Conservation (phyloP, 2,113 vertebrate species). For the Amphilophus citrinellus region DNA sequence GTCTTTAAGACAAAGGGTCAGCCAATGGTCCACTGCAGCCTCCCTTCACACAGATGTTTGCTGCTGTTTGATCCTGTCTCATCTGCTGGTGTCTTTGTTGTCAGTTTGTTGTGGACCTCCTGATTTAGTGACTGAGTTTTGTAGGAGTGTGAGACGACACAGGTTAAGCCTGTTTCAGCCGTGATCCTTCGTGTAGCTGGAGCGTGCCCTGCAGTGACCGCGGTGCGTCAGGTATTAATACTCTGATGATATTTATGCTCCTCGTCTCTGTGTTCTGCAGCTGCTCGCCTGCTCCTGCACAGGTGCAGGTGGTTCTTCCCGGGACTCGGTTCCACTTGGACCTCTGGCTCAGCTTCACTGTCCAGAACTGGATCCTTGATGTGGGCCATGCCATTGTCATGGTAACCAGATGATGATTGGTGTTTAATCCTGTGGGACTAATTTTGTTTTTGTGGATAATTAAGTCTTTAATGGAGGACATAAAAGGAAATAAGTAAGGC, state of each 20-base stretch:
- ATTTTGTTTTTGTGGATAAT: too few relatives aligned
- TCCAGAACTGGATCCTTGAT: constrained; percentile 92
- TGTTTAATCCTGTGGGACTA: neutral
- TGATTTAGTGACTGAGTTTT: too few relatives aligned
- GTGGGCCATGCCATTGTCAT: constrained; percentile 87
- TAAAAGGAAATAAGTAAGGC: neutral
- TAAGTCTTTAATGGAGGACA: too few relatives aligned
- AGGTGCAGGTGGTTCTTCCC: constrained; percentile 64
- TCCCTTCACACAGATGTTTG: neutral
- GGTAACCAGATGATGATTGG: constrained; percentile 76
- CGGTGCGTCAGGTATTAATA: too few relatives aligned
- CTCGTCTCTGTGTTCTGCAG: constrained; percentile 4
- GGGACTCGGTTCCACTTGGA: constrained; percentile 85
- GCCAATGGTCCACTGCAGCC: neutral
- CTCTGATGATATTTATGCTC: neutral
- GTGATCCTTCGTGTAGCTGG: too few relatives aligned
- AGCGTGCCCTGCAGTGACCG: too few relatives aligned
- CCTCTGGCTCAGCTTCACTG: constrained; percentile 89
- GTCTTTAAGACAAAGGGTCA: too few relatives aligned
- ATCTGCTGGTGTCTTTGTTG: too few relatives aligned
- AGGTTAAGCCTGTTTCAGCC: too few relatives aligned
- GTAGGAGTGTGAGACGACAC: too few relatives aligned
- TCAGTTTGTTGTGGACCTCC: neutral
- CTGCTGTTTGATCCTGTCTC: neutral
- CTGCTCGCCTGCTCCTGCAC: constrained; percentile 59